phyloP scores from a whole-genome alignment of 2,888 invertebrate genomes.

The Protonemura montana region DNA sequence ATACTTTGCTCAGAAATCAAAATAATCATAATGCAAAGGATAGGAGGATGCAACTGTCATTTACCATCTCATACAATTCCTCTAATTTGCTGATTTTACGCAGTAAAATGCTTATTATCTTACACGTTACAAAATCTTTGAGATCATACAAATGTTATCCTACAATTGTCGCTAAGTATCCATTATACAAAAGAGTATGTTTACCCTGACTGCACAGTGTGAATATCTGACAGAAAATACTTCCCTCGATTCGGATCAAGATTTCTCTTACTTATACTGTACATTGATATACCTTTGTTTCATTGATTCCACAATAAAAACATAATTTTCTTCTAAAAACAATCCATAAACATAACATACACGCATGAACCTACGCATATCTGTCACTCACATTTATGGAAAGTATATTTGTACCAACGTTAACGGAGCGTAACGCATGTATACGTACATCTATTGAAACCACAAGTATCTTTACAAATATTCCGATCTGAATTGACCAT shows the following conservation, averaged over 20 bases:
- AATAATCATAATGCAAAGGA: no score
- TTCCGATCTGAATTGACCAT: not conserved
- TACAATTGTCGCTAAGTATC: not conserved
- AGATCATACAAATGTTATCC: not conserved
- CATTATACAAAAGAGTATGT: not conserved
- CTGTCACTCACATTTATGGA: not conserved
- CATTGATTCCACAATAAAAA: not conserved
- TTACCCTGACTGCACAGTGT: not conserved
- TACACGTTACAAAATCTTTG: not conserved
- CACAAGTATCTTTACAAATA: not conserved
- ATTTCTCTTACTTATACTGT: not conserved
- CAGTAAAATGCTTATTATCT: not conserved
- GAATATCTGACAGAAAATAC: not conserved
- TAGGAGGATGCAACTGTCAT: no score
- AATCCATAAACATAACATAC: not conserved
- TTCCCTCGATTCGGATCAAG: not conserved
- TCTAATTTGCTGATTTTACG: no score
- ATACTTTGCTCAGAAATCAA: no score
- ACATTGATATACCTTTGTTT: not conserved
- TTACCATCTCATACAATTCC: no score
- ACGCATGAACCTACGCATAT: not conserved
- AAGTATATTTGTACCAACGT: not conserved
- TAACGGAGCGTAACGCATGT: not conserved
- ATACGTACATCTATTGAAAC: not conserved
- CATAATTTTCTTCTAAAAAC: not conserved